Conservation (phyloP, 2,888 invertebrate species). For the Acanthosoma haemorrhoidale region DNA sequence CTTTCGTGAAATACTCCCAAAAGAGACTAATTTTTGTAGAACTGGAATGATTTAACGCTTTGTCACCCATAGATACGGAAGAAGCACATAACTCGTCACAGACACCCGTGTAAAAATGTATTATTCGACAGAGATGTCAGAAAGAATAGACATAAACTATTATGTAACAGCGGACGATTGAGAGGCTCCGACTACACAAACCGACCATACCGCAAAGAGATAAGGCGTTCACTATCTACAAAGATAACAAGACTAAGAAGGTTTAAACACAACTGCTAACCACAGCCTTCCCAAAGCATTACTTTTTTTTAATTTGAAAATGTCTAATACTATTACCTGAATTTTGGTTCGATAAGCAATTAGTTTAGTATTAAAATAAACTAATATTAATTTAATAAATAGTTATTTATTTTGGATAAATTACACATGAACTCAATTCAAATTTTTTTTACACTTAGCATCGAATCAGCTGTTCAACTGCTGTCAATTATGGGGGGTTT, state of each 20-base stretch:
- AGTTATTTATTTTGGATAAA: no score
- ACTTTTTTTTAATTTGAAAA: no score
- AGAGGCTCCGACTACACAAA: not conserved
- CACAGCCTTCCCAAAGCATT: not conserved
- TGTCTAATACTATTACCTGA: no score
- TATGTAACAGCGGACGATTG: not conserved
- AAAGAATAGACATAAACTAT: not conserved
- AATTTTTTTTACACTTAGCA: not conserved
- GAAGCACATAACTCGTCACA: slow-evolving; percentile 6
- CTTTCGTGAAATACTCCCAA: slow-evolving; percentile 60
- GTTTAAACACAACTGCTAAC: not conserved
- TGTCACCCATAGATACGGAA: slow-evolving; percentile 37
- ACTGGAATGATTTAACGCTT: slow-evolving; percentile 29
- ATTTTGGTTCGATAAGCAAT: no score
- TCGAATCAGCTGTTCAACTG: not conserved
- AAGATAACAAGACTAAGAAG: not conserved
- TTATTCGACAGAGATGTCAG: not conserved
- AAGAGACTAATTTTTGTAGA: slow-evolving; percentile 41
- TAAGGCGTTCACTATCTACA: not conserved
- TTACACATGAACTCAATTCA: no score
- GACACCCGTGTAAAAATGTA: slow-evolving; percentile 5
- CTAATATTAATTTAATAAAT: no score
- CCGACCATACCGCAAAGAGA: not conserved
- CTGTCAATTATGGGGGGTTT: slow-evolving; percentile 16
- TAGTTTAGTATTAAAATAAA: no score